Conservation (phyloP, 2,797 vertebrate genomes). For the Myotis myotis region DNA sequence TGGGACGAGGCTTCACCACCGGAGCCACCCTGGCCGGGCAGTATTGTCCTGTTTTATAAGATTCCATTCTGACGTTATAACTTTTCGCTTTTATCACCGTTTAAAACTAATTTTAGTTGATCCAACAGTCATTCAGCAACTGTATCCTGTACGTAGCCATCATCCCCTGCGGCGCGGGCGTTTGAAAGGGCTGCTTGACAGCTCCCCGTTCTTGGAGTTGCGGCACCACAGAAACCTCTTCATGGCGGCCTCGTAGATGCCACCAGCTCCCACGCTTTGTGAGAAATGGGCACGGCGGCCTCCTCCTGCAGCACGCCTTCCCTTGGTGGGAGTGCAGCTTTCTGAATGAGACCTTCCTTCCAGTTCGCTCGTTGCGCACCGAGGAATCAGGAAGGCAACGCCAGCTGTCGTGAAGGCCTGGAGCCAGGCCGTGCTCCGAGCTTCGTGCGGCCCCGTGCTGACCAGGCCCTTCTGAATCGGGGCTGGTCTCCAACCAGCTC, state of each 20-base stretch:
- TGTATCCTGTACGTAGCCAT: background rate
- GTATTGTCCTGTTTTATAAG: background rate
- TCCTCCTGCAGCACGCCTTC: background rate
- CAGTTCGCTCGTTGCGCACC: background rate
- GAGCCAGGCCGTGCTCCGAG: accelerated
- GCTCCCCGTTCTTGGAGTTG: background rate
- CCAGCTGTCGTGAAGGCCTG: accelerated
- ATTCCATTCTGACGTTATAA: background rate
- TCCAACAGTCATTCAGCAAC: background rate
- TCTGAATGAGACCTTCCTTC: background rate
- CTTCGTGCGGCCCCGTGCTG: accelerated
- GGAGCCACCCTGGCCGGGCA: too few relatives aligned
- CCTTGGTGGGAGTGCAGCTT: background rate
- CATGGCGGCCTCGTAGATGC: background rate
- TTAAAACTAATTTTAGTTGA: background rate
- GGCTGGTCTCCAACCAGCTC: background rate
- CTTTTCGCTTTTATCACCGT: background rate
- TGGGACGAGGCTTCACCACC: too few relatives aligned
- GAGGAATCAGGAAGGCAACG: background rate
- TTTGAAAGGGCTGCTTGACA: background rate
- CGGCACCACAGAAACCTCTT: background rate
- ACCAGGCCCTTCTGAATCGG: background rate
- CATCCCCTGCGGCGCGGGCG: background rate
- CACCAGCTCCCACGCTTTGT: background rate
- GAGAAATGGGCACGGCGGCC: background rate